A percentile compares a stretch with the other conserved stretches of the same genome.
phyloP scores from a whole-genome alignment of 2,113 vertebrate species.

The Sialia sialis region DNA sequence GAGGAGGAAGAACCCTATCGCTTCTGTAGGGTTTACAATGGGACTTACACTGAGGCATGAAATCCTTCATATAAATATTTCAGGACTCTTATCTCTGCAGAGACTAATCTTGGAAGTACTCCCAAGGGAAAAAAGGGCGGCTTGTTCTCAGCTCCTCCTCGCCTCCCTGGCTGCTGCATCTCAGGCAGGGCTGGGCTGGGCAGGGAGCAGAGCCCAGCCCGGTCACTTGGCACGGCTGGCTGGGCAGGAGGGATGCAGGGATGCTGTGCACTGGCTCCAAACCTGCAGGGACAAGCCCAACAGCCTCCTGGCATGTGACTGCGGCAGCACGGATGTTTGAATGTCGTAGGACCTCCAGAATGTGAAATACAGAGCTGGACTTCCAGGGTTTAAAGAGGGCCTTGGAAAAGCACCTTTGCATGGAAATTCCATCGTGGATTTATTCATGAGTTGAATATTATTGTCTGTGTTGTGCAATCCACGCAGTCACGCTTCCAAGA shows the following conservation, averaged over 20 bases:
- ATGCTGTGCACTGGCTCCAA: too few relatives aligned
- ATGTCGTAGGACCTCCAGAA: not conserved
- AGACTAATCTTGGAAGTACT: not conserved
- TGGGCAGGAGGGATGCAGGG: too few relatives aligned
- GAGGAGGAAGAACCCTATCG: not conserved
- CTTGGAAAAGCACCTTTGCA: not conserved
- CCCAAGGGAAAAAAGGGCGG: not conserved
- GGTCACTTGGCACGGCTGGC: too few relatives aligned
- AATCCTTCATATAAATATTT: slow-evolving; percentile 37
- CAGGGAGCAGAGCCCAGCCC: too few relatives aligned
- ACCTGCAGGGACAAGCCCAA: too few relatives aligned
- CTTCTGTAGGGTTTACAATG: not conserved
- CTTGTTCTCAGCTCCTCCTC: not conserved
- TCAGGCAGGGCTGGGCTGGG: not conserved
- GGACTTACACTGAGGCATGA: slow-evolving; percentile 25
- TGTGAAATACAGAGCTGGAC: not conserved
- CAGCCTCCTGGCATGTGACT: not conserved
- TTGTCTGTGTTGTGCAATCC: not conserved
- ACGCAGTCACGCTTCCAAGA: not conserved
- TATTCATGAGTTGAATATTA: not conserved
- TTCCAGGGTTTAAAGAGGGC: not conserved
- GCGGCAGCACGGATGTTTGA: not conserved
- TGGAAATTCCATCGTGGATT: not conserved
- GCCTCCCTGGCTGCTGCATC: not conserved
- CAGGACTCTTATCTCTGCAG: not conserved